phyloP scores from a whole-genome alignment of 23 tunicate genomes.

The Corella eumyota region DNA sequence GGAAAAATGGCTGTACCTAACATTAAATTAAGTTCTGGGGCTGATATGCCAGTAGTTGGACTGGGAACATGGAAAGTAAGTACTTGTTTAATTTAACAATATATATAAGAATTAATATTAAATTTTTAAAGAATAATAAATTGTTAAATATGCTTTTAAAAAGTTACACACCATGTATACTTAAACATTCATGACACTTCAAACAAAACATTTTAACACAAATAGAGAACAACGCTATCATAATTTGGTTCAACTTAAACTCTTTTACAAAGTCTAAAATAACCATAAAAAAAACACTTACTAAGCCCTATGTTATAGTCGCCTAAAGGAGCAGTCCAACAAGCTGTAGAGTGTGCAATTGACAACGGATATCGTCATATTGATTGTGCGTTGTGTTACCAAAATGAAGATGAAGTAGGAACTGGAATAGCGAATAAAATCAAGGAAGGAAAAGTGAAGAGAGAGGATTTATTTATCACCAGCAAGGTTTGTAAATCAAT shows the following conservation, averaged over 20 bases:
- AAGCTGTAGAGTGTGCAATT: slow-evolving; percentile 48
- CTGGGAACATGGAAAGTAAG: slow-evolving; percentile 79
- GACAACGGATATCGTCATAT: slow-evolving; percentile 68
- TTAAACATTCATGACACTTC: no score
- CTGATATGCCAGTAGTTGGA: slow-evolving; percentile 53
- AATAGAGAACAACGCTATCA: no score
- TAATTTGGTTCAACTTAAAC: no score
- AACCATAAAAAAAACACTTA: no score
- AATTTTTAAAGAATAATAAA: no score
- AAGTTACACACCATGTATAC: no score
- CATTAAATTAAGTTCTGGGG: slow-evolving; percentile 17
- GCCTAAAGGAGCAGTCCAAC: slow-evolving; percentile 22
- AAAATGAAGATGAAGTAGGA: slow-evolving; percentile 60
- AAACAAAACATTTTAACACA: no score
- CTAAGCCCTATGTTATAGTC: slow-evolving; percentile 17
- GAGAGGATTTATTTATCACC: slow-evolving; percentile 60
- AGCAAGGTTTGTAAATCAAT: slow-evolving; percentile 40
- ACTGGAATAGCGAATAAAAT: slow-evolving; percentile 26
- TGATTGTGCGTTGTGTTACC: slow-evolving; percentile 53
- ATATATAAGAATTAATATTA: no score
- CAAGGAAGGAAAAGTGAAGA: slow-evolving; percentile 41
- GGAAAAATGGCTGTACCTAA: slow-evolving; percentile 20
- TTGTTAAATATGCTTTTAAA: no score
- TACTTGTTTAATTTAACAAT: background rate
- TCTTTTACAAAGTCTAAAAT: no score